A percentile compares a stretch with the other conserved stretches of the same genome.
These are phyloP conservation scores for Geopemphigus sp. DNA, from an alignment of 1,140 invertebrate genomes.

Conservation along the genomic window DNA sequence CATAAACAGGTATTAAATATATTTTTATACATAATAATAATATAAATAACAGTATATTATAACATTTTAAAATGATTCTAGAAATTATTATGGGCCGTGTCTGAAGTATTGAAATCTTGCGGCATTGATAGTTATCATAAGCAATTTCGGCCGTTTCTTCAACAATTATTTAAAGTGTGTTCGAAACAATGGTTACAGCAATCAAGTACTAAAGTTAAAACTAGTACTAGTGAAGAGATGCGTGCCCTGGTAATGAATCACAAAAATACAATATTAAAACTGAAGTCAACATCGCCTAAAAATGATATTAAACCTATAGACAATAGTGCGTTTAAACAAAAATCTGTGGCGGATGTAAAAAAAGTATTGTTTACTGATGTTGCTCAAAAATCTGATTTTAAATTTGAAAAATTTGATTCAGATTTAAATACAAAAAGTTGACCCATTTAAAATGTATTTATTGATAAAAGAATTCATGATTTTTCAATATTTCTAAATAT, in stretches of 20 bases:
- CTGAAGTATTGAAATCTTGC: conserved; percentile 44
- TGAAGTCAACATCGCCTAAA: conserved; percentile 7
- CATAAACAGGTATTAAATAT: conserved; percentile 45
- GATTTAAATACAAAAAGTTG: conserved; percentile 5
- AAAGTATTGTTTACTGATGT: conserved; percentile 40
- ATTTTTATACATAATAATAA: not conserved
- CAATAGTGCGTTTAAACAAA: not conserved
- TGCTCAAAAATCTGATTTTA: conserved; percentile 8
- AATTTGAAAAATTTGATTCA: conserved; percentile 10
- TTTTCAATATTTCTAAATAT: not conserved
- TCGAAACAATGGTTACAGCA: conserved; percentile 45
- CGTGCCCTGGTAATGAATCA: conserved; percentile 37
- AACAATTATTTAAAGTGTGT: conserved; percentile 43
- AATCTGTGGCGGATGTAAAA: conserved; percentile 35
- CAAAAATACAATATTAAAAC: conserved; percentile 34
- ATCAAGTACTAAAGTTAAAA: not conserved
- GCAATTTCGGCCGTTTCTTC: conserved; percentile 37
- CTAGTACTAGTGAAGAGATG: conserved; percentile 42
- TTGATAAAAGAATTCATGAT: not conserved
- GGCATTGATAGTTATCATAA: conserved; percentile 42
- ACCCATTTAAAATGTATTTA: not conserved
- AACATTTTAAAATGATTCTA: conserved; percentile 12
- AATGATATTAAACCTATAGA: not conserved
- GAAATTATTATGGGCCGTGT: conserved; percentile 47
- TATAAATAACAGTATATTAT: too few relatives aligned